Percentiles rank a stretch among this genome's conserved stretches.
Evolutionary conservation across 2,113 vertebrate genomes (phyloP).

Genomic region (Gobius niger): DNA sequence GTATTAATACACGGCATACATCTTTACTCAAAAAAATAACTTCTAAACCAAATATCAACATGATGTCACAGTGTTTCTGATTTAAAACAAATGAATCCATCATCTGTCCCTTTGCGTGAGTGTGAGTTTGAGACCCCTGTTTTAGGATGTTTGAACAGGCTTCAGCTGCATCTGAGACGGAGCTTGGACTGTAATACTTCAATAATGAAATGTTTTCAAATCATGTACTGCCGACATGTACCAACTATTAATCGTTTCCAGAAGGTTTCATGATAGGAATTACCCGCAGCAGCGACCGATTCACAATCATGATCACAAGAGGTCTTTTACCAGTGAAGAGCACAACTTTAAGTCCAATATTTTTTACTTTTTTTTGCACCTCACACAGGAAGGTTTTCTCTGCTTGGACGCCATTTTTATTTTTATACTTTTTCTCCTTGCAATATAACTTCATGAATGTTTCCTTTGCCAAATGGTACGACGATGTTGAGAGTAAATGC

Average conservation of each 20-base stretch:
- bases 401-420: conserved; percentile 35
- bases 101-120: neutral
- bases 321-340: neutral
- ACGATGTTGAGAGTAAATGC: neutral
- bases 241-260: conserved; percentile 5
- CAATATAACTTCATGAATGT: conserved; percentile 61
- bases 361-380: neutral
- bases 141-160: neutral
- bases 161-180: conserved; percentile 29
- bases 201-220: conserved; percentile 28
- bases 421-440: conserved; percentile 13
- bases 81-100: no score
- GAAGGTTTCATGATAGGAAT: neutral
- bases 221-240: conserved; percentile 41
- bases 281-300: neutral
- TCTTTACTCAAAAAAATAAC: no score
- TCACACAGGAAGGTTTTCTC: conserved; percentile 13
- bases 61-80: no score
- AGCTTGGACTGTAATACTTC: conserved; percentile 34
- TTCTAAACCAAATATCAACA: no score
- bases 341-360: conserved; percentile 11
- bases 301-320: neutral
- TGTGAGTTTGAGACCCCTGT: neutral
- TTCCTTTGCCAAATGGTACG: conserved; percentile 71
- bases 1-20: no score